Percentiles rank a stretch among this genome's conserved stretches.
These are phyloP conservation scores for Drosophila barbarae DNA, from an alignment of 2,888 invertebrate genomes.

Conservation along the genomic window DNA sequence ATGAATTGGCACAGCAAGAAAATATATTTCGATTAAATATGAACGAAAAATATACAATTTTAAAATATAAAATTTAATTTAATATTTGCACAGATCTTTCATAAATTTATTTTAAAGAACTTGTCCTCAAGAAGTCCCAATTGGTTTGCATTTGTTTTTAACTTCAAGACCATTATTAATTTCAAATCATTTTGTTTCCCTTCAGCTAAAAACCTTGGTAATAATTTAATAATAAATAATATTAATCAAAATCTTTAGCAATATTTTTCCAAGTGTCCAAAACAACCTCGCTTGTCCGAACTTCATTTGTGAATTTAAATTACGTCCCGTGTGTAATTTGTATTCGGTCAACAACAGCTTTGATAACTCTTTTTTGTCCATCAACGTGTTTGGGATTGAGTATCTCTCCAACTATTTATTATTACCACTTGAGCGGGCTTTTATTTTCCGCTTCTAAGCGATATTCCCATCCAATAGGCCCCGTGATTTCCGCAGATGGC, in stretches of 20 bases:
- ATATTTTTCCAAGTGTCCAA: conserved; percentile 1
- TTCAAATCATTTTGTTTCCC: neutral
- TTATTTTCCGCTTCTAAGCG: conserved; percentile 23
- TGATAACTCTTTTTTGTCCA: conserved; percentile 60
- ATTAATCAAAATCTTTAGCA: too few species aligned
- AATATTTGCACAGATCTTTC: neutral
- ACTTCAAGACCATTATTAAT: neutral
- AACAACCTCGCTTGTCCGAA: conserved; percentile 23
- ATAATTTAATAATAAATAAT: neutral
- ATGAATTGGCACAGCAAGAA: conserved; percentile 20
- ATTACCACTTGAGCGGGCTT: conserved; percentile 15
- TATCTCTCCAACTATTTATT: conserved; percentile 20
- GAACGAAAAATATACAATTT: neutral
- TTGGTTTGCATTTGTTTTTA: neutral
- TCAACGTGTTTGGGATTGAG: neutral
- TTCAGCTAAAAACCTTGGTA: neutral
- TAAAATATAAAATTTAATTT: too few species aligned
- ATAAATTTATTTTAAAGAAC: neutral
- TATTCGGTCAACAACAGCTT: conserved; percentile 50
- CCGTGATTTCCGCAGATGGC: conserved; percentile 23
- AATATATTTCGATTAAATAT: neutral
- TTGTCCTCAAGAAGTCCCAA: neutral
- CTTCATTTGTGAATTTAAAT: conserved; percentile 63
- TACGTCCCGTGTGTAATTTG: conserved; percentile 43
- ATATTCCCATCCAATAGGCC: conserved; percentile 18